Base-by-base conservation (phyloP, 2,797 vertebrate genomes). In the Epinephelus coioides region DNA sequence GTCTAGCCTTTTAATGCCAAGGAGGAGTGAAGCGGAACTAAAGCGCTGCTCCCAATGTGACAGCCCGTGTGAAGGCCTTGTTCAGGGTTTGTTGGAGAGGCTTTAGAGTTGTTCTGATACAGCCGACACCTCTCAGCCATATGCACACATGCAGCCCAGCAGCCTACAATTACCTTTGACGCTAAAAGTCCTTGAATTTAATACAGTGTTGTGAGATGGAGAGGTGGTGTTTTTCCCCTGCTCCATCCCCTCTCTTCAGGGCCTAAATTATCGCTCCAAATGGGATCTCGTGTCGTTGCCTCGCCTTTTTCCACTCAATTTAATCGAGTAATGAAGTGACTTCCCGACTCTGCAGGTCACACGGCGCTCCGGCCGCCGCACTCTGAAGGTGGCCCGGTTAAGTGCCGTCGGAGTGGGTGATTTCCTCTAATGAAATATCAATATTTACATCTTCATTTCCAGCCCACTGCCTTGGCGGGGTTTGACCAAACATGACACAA, bases 261-360 rank as follows among this genome's bases (percentile, higher is more conserved):
- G 92, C 91, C 94, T 92, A 94, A 95, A 95, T 95, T 95, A 95
- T 95, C 85, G 82, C 94, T 93, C 93, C 94, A 95, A 96, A 96
- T 96, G 94, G 95, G 94, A 96, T 95, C 94, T 91, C 65, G 90
- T 95, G 94, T 95, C 94, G 91, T 94, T 93, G 91, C 90, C 93
- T 93, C 82, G 92, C 91, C 92, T 95, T 93, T 95, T 95, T 96
- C 95, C 95, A 95, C 95, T 95, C 95, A 95, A 96, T 96, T 95
- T 95, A 95, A 95, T 95, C 93, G 93, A 93, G 94, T 96, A 95
- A 96, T 95, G 95, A 96, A 96, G 95, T 96, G 95, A 95, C 95
- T 95, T 94, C 94, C 94, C 88, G 91, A 94, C 94, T 94, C 92
- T 72, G 86, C 84, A 84, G 95, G 95, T 95, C 94, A 95, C 88